Base-by-base conservation (phyloP, 1,140 invertebrate species). In the Drosophila burlai region DNA sequence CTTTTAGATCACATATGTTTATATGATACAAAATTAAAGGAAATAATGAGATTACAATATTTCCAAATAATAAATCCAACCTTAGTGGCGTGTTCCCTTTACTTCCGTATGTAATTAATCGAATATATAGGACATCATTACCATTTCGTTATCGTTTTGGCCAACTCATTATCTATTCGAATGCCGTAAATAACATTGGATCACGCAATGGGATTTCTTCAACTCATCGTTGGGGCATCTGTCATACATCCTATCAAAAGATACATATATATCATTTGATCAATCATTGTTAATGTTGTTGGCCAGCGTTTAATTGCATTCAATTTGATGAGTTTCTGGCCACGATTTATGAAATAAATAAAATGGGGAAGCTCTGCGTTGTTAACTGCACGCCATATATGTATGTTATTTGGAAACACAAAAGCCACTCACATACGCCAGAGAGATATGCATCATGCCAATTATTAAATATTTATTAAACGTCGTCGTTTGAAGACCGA, bases 231-330 rank as follows among this genome's bases (percentile, higher is more conserved):
- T 29, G 52, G 43, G 72, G 45, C 50, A 68, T 78, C 67, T 71
- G 68, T 69, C 76, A 69, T 66, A 64, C 31, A 49, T 49, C 47
- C 47, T n/a, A 67, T 69, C 47, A 67, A 54, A 69, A 69, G 29
- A 52, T 52, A 63, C 49, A 81, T 89, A 63, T 62, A 81, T 89
- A 74, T 74, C 63, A 81, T 78, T 81, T 73, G 59, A 87, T 89
- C 81, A 89, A 89, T 87, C 85, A 78, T 46, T 59, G 59, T 78
- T 83, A 78, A 83, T 83, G 59, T 38, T 71, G 52, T 83, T 89
- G 80, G 62, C 54, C 67, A 55, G 49, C 43, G 55, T 71, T 83
- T 89, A 65, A 83, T 81, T 89, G 81, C 77, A 57, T 81, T 72
- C 67, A 69, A 61, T 54, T 80, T 80, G 73, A 60, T 61, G 61